Base-by-base conservation (phyloP, 2,888 invertebrate genomes). In the Acleris holmiana region DNA sequence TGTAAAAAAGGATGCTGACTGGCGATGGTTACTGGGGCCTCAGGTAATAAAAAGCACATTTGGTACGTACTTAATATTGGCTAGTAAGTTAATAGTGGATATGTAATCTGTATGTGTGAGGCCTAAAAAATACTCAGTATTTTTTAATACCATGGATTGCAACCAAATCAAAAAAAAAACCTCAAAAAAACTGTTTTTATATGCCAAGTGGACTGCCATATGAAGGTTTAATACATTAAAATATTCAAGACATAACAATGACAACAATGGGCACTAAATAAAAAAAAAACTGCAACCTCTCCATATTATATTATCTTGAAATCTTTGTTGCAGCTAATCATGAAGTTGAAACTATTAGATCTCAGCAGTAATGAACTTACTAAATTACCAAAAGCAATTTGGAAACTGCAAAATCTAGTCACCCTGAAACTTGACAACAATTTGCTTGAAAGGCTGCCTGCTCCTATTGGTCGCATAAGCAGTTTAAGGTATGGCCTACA, bases 341-440 rank as follows among this genome's bases (percentile, higher is more conserved):
- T 91, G 83, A 74, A 90, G 78, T 84, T 97, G 10, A 91, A 91
- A 71, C 85, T 94, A 1, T 81, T 97, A 66, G 95, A 96, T 83
- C 78, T 97, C 59, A 94, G 94, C 73, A 88, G 93, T 54, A 97
- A 97, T 80, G 79, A 82, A 66, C 68, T 94, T 23, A 78, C 70
- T 10, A 70, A 83, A 68, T 82, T 97, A 68, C 96, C 97, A 8
- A 87, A 93, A 61, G 91, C 93, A 53, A 87, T 97, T 55, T 93
- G 94, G 75, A 95, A 95, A 78, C 84, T 96, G 19, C 88, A 93
- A 70, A 92, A 87, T 18, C 84, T 97, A 66, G 88, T 94, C 0
- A 94, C 94, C 21, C 84, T 97, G 3, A 95, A 95, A 76, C 67
- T 96, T 6, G 94, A 94, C 73, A 84, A 94, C 59, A 97, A 97